Percentiles rank a stretch among this genome's conserved stretches.
phyloP scores from a whole-genome alignment of 2,113 vertebrate genomes.

The Illadopsis cleaveri region DNA sequence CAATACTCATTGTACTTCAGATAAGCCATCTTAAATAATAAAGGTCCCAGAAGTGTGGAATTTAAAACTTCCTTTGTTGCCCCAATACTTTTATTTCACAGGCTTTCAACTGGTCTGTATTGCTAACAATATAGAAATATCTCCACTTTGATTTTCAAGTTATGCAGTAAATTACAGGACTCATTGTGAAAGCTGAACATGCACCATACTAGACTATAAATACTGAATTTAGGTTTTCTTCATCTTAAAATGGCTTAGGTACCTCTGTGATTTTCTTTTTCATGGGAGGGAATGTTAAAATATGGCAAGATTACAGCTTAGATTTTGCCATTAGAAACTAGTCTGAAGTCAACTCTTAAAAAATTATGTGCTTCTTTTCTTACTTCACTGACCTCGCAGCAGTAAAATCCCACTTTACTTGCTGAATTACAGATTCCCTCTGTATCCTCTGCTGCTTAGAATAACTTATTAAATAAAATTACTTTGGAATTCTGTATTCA shows the following conservation, averaged over 20 bases:
- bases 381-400: not conserved
- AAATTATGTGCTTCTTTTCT: not conserved
- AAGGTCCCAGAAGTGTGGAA: accelerated
- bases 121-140: not conserved
- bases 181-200: not conserved
- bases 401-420: not conserved
- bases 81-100: not conserved
- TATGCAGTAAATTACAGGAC: not conserved
- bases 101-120: not conserved
- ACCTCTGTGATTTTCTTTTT: not conserved
- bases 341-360: not conserved
- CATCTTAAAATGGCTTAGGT: not conserved
- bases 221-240: not conserved
- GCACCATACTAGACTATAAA: not conserved
- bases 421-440: not conserved
- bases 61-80: not conserved
- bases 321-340: not conserved
- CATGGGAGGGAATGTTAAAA: not conserved
- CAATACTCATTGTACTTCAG: not conserved
- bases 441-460: not conserved
- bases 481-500: not conserved
- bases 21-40: not conserved
- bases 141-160: not conserved
- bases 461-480: not conserved
- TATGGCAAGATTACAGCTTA: not conserved